phyloP scores from a whole-genome alignment of 2,113 vertebrate species.

The Zootoca vivipara region DNA sequence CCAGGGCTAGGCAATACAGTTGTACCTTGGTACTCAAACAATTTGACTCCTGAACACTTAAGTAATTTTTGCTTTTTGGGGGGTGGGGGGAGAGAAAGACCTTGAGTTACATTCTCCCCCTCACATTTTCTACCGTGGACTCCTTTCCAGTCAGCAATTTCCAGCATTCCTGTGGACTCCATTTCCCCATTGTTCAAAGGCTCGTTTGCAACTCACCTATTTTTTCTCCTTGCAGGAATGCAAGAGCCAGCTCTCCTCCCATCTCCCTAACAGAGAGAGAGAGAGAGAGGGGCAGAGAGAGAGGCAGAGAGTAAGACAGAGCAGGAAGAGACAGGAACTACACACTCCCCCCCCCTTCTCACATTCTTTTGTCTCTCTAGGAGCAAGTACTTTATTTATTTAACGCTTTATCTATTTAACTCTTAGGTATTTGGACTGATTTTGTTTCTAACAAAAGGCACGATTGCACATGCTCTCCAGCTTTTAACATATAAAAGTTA shows the following conservation, averaged over 20 bases:
- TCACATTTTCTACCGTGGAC: neutral
- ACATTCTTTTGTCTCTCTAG: neutral
- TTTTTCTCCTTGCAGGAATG: neutral
- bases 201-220: neutral
- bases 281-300: too few relatives aligned
- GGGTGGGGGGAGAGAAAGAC: neutral
- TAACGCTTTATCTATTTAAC: neutral
- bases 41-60: neutral
- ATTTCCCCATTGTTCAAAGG: neutral
- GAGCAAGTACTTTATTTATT: neutral
- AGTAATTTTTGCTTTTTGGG: neutral
- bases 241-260: neutral
- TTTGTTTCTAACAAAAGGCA: too few relatives aligned
- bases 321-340: neutral
- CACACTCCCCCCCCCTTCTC: neutral
- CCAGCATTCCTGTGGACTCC: neutral
- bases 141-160: neutral
- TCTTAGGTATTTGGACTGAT: neutral
- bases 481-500: too few relatives aligned
- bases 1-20: too few relatives aligned
- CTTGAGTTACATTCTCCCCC: neutral
- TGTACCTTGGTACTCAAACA: too few relatives aligned
- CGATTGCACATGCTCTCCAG: too few relatives aligned
- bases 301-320: neutral
- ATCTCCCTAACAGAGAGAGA: too few relatives aligned